phyloP scores from a whole-genome alignment of 2,888 invertebrate species.

The Anorthoa munda region DNA sequence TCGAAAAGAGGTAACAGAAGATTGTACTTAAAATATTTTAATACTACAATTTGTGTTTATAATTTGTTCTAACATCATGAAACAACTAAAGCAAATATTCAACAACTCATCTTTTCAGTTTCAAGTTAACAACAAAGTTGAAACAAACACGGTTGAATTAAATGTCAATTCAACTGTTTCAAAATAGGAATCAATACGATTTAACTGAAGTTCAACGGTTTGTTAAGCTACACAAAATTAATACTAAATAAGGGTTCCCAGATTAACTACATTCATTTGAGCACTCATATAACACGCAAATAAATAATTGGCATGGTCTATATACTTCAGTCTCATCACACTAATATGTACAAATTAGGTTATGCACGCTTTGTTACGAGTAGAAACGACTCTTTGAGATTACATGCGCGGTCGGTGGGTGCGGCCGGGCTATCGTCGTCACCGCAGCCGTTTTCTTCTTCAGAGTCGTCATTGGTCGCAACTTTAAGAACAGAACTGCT shows the following conservation, averaged over 20 bases:
- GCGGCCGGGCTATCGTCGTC: conserved; percentile 86
- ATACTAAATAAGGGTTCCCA: conserved; percentile 66
- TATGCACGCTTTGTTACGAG: conserved; percentile 90
- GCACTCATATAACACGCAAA: conserved; percentile 82
- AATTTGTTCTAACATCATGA: conserved; percentile 62
- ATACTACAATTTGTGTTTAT: conserved; percentile 82
- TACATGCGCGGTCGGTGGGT: conserved; percentile 86
- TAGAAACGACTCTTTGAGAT: conserved; percentile 93
- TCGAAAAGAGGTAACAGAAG: conserved; percentile 90
- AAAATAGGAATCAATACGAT: conserved; percentile 73
- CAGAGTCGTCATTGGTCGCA: conserved; percentile 93
- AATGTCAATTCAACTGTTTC: conserved; percentile 66
- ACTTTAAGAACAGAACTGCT: conserved; percentile 95
- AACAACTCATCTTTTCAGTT: conserved; percentile 53
- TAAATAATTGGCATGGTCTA: conserved; percentile 86
- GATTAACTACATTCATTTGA: conserved; percentile 76
- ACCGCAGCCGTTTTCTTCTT: conserved; percentile 90
- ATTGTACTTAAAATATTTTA: conserved; percentile 86
- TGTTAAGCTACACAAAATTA: conserved; percentile 66
- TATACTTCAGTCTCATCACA: conserved; percentile 90
- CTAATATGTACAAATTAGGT: conserved; percentile 90
- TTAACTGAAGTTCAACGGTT: conserved; percentile 75
- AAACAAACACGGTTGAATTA: conserved; percentile 54
- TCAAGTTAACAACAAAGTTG: conserved; percentile 43
- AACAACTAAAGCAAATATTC: conserved; percentile 56